Evolutionary conservation across 2,888 invertebrate genomes (phyloP).

Genomic region (Sinodicranocentrus sp.): DNA sequence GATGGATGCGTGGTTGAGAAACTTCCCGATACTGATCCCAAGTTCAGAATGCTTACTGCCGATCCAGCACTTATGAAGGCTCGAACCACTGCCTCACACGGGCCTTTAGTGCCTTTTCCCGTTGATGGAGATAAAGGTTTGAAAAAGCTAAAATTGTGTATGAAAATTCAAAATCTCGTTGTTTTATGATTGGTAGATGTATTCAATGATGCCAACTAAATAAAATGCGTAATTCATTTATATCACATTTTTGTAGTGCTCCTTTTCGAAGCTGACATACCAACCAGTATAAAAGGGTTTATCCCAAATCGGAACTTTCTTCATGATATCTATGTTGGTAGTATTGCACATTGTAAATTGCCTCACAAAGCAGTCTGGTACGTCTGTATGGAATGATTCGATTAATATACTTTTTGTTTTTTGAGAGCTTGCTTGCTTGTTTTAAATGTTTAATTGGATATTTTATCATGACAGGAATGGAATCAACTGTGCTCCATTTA

Average conservation of each 20-base stretch:
- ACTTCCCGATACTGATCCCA: background rate
- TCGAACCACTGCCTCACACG: conserved; percentile 19
- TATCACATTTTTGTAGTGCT: conserved; percentile 21
- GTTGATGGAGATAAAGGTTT: conserved; percentile 53
- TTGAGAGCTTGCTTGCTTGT: too few relatives aligned
- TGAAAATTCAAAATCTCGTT: too few relatives aligned
- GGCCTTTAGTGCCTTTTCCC: conserved; percentile 69
- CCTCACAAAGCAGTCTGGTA: background rate
- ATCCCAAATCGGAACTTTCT: conserved; percentile 39
- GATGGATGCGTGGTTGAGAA: background rate
- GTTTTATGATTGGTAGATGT: background rate
- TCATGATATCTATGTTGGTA: conserved; percentile 49
- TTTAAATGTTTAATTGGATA: too few relatives aligned
- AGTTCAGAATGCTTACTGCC: conserved; percentile 36
- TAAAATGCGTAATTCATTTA: background rate
- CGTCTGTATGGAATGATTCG: background rate
- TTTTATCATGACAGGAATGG: too few relatives aligned
- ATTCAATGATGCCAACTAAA: background rate
- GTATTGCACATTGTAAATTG: conserved; percentile 54
- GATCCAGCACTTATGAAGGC: conserved; percentile 12
- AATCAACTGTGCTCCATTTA: too few relatives aligned
- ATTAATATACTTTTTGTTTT: background rate
- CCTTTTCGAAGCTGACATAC: conserved; percentile 64
- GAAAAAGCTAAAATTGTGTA: too few relatives aligned
- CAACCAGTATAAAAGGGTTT: background rate